These are phyloP conservation scores for Chaetodon trifascialis DNA, from an alignment of 2,113 vertebrate species.

Conservation along the genomic window DNA sequence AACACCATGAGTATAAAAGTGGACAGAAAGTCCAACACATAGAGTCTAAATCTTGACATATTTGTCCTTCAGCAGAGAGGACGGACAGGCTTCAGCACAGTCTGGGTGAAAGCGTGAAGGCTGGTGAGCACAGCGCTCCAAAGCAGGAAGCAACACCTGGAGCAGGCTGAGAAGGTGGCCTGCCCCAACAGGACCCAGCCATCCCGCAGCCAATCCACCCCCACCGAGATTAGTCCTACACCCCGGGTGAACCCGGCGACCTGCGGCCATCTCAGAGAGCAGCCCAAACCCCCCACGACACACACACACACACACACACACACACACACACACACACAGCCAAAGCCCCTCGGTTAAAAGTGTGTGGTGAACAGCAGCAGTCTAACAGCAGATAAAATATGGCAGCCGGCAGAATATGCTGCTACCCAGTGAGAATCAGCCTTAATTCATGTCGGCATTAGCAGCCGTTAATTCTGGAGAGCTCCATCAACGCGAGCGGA, in stretches of 20 bases:
- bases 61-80: neutral
- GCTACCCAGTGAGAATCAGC: slow-evolving; percentile 7
- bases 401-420: neutral
- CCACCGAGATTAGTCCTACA: slow-evolving; percentile 69
- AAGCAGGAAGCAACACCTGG: slow-evolving; percentile 68
- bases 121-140: neutral
- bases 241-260: slow-evolving; percentile 67
- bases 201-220: slow-evolving; percentile 70
- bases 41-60: neutral
- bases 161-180: slow-evolving; percentile 66
- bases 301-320: slow-evolving; percentile 14
- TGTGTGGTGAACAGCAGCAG: slow-evolving; percentile 5
- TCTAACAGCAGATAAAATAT: neutral
- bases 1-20: neutral
- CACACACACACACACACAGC: slow-evolving; percentile 10
- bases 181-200: slow-evolving; percentile 73
- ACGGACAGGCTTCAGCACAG: too few relatives aligned
- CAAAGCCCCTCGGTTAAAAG: slow-evolving; percentile 14
- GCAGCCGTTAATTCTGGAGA: slow-evolving; percentile 43
- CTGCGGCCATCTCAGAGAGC: slow-evolving; percentile 66
- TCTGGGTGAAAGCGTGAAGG: neutral
- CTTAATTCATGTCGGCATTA: slow-evolving; percentile 27
- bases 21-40: neutral
- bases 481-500: slow-evolving; percentile 53
- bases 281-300: slow-evolving; percentile 32